Percentiles rank a stretch among this genome's conserved stretches.
phyloP scores from a whole-genome alignment of 37 sponge, comb jelly and placozoan genomes.

The Beroe forskalii region DNA sequence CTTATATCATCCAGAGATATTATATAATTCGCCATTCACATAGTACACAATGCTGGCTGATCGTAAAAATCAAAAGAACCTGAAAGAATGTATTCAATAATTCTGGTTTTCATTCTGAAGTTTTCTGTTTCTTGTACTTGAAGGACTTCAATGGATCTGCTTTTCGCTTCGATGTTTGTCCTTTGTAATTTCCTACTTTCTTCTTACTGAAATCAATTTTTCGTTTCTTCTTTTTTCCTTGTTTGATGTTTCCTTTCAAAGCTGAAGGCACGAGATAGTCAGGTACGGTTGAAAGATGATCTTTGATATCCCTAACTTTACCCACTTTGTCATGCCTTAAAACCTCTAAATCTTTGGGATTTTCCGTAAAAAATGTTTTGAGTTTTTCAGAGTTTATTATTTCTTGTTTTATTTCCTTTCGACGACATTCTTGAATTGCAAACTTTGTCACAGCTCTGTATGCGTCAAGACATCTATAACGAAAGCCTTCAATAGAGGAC shows the following conservation, averaged over 20 bases:
- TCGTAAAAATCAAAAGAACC: too few species aligned
- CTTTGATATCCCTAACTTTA: constrained; percentile 76
- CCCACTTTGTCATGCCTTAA: constrained; percentile 88
- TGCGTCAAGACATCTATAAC: constrained; percentile 91
- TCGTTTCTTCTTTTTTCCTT: background rate
- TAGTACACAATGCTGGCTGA: too few species aligned
- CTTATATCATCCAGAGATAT: too few species aligned
- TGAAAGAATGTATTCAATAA: too few species aligned
- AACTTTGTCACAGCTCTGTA: constrained; percentile 80
- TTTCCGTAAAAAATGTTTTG: constrained; percentile 86
- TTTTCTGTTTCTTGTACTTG: constrained; percentile 34
- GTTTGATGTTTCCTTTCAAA: constrained; percentile 27
- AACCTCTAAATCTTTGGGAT: constrained; percentile 93
- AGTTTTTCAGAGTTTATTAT: constrained; percentile 90
- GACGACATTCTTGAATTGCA: constrained; percentile 83
- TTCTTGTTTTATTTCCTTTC: constrained; percentile 92
- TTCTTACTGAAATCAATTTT: constrained; percentile 24
- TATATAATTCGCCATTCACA: too few species aligned
- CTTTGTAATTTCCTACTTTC: constrained; percentile 48
- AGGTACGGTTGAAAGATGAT: constrained; percentile 87
- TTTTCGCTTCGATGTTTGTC: constrained; percentile 52
- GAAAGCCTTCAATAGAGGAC: constrained; percentile 91
- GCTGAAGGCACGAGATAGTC: constrained; percentile 75
- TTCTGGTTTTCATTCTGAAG: background rate
- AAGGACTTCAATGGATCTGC: constrained; percentile 52